phyloP scores from a whole-genome alignment of 92 coral and sea anemone species.

The Actinernus sp. region DNA sequence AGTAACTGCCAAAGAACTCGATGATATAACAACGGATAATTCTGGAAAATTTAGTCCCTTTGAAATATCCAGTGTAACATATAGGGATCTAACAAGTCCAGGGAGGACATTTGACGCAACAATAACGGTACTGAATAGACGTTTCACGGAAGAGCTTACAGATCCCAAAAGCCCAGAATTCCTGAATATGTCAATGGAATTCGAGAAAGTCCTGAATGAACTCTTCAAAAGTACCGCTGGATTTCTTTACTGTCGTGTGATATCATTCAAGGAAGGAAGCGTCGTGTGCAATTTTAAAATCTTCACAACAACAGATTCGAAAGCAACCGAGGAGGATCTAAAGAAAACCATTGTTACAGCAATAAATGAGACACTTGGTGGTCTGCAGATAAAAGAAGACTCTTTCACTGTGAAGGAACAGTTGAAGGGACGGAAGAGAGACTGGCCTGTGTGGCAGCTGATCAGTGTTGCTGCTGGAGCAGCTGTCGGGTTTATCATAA shows the following conservation, averaged over 20 bases:
- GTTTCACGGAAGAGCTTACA: conserved; percentile 13
- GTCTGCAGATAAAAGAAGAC: not conserved
- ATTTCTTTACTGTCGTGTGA: conserved; percentile 13
- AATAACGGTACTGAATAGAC: conserved; percentile 2
- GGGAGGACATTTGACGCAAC: conserved; percentile 18
- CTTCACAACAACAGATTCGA: conserved; percentile 9
- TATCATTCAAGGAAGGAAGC: conserved; percentile 54
- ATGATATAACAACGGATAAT: conserved; percentile 8
- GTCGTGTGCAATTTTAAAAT: conserved; percentile 43
- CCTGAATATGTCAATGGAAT: not conserved
- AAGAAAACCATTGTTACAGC: not conserved
- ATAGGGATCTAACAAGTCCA: conserved; percentile 19
- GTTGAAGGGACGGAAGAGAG: not conserved
- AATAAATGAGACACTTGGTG: conserved; percentile 6
- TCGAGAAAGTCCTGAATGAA: conserved; percentile 2
- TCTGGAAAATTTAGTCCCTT: not conserved
- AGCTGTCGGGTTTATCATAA: too few relatives aligned
- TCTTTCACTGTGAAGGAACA: not conserved
- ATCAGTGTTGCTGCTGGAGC: too few relatives aligned
- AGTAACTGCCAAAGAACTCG: conserved; percentile 4
- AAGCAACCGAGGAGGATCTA: not conserved
- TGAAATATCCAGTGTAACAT: not conserved
- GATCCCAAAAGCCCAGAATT: conserved; percentile 13
- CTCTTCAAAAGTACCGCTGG: not conserved
- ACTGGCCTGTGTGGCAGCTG: conserved; percentile 1